Base-by-base conservation (phyloP, 2,888 invertebrate species). In the Lithophane ornitopus region DNA sequence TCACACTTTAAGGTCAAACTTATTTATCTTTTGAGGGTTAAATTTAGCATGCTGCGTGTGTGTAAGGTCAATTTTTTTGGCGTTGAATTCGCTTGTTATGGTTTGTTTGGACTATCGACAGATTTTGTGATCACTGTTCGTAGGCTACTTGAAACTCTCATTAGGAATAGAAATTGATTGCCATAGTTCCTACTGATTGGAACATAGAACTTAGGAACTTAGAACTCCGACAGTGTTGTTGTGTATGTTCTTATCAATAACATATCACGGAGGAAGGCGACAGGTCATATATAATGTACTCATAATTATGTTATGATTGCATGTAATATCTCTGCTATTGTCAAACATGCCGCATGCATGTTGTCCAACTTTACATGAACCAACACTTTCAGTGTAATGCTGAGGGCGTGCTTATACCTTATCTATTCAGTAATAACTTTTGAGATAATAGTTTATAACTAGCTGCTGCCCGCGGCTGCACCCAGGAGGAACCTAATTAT, bases 211-310 rank as follows among this genome's bases (percentile, higher is more conserved):
- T 52, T 65, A 63, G 34, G 52, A 49, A 54, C 26, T 28, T 49
- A 41, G 39, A 39, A 19, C 34, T 54, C 28, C 26, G 22, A 41
- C 62, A 59, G 11, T 54, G 69, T 71, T 78, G 62, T 83, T 70
- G 65, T 80, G 61, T 70, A 62, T 70, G n/a, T 63, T 80, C 26
- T 78, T 83, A 78, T 70, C 59, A 49, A 52, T 44, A 26, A 46
- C 39, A 9, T 65, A 82, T 66, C 56, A 39, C 11, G 58, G 65
- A 62, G 54, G 52, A 77, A 77, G 59, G 54, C 14, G 54, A 66
- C 69, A 80, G 78, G 70, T 82, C 65, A 80, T 34, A 14, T 49
- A 65, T 77, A 44, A n/a, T n/a, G n/a, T n/a, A n/a, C n/a, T n/a
- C 6, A 6, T 6, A n/a, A n/a, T 6, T 34, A 58, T 66, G 39